Conservation (phyloP, 2,888 invertebrate species). For the Campaea margaritaria region DNA sequence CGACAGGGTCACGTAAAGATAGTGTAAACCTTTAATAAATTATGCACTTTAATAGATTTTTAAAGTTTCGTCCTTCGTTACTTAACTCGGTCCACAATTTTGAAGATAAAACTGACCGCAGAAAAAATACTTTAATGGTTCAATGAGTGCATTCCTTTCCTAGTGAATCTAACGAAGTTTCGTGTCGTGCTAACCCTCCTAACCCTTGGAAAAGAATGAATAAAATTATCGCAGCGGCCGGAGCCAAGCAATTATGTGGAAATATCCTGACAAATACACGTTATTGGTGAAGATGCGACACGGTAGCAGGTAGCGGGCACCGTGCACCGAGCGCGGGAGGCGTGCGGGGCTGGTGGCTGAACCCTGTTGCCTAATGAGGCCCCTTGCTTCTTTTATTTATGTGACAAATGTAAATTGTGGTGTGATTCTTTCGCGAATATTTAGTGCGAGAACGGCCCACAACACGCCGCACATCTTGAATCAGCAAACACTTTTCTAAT, state of each 20-base stretch:
- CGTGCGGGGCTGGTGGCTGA: slow-evolving; percentile 47
- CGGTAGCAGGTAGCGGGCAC: slow-evolving; percentile 48
- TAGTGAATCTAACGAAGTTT: slow-evolving; percentile 50
- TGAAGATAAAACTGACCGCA: slow-evolving; percentile 53
- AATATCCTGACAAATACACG: slow-evolving; percentile 69
- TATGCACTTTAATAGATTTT: slow-evolving; percentile 68
- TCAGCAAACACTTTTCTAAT: slow-evolving; percentile 64
- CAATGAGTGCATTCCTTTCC: slow-evolving; percentile 47
- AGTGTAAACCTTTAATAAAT: slow-evolving; percentile 69
- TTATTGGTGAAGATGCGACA: slow-evolving; percentile 63
- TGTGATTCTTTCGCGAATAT: slow-evolving; percentile 73
- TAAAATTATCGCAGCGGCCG: slow-evolving; percentile 60
- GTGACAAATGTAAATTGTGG: slow-evolving; percentile 79
- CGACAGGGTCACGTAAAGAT: slow-evolving; percentile 55
- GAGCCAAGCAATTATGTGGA: slow-evolving; percentile 67
- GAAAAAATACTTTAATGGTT: slow-evolving; percentile 54
- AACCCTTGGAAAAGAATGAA: slow-evolving; percentile 62
- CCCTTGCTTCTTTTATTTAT: slow-evolving; percentile 79
- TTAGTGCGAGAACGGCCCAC: slow-evolving; percentile 61
- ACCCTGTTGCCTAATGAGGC: slow-evolving; percentile 72
- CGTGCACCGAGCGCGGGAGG: slow-evolving; percentile 42
- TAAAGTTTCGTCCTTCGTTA: slow-evolving; percentile 53
- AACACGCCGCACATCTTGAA: slow-evolving; percentile 67
- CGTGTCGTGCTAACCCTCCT: slow-evolving; percentile 63
- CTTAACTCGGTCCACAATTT: slow-evolving; percentile 48